Percentiles rank a stretch among this genome's conserved stretches.
Evolutionary conservation across 2,113 vertebrate genomes (phyloP).

Genomic region (Furnarius figulus): DNA sequence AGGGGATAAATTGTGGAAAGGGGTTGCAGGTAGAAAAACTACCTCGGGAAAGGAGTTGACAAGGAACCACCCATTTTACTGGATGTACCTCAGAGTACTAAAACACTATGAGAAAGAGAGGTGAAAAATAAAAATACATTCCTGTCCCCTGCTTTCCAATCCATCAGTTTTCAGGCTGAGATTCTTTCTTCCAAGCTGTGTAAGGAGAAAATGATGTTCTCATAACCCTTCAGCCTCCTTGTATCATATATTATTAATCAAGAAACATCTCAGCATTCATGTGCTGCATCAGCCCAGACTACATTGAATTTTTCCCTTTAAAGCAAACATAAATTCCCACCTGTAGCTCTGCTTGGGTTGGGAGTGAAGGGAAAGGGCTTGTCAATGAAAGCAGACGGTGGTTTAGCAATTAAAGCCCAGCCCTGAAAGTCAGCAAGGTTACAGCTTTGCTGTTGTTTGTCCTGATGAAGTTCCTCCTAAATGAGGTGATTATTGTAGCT

Average conservation of each 20-base stretch:
- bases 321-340: not conserved
- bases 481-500: constrained; percentile 52
- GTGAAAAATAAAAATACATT: not conserved
- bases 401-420: not conserved
- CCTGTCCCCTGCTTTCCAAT: not conserved
- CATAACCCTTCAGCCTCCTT: not conserved
- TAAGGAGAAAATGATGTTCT: not conserved
- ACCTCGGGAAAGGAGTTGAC: not conserved
- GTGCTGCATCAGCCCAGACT: not conserved
- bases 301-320: not conserved
- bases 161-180: not conserved
- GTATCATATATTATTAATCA: not conserved
- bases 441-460: constrained; percentile 14
- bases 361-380: not conserved
- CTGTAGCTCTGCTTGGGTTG: not conserved
- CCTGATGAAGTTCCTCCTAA: constrained; percentile 40
- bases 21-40: not conserved
- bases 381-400: not conserved
- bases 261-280: not conserved
- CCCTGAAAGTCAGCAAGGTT: not conserved
- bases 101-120: not conserved
- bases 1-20: not conserved
- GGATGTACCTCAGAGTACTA: not conserved
- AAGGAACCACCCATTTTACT: not conserved
- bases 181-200: not conserved